Percentiles rank a stretch among this genome's conserved stretches.
Conservation (phyloP, 1,140 invertebrate genomes). For the Nymphalis io region DNA sequence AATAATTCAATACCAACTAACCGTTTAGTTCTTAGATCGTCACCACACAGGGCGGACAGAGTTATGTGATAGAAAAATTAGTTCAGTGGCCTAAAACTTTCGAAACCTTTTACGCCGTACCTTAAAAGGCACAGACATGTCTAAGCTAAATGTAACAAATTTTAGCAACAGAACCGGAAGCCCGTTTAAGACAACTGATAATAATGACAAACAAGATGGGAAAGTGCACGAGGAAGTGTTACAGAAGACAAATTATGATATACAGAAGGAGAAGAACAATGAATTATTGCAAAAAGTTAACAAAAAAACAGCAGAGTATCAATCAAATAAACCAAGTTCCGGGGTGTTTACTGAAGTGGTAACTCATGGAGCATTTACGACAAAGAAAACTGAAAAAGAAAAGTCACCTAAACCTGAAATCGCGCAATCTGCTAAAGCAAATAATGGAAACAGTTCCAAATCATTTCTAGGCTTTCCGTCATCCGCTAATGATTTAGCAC, state of each 20-base stretch:
- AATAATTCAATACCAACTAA: constrained; percentile 55
- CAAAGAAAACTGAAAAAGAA: constrained; percentile 55
- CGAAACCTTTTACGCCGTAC: constrained; percentile 43
- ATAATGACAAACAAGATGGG: constrained; percentile 41
- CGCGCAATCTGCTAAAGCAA: constrained; percentile 38
- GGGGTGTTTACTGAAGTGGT: constrained; percentile 75
- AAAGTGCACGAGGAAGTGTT: constrained; percentile 60
- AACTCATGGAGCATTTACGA: constrained; percentile 67
- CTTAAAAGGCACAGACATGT: constrained; percentile 56
- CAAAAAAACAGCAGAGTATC: constrained; percentile 71
- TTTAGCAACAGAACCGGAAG: constrained; percentile 70
- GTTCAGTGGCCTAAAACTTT: constrained; percentile 56
- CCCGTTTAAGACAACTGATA: constrained; percentile 57
- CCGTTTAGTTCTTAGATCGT: constrained; percentile 59
- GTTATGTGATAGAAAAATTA: constrained; percentile 54
- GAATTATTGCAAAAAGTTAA: constrained; percentile 68
- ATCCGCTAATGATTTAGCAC: constrained; percentile 72
- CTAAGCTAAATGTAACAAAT: constrained; percentile 66
- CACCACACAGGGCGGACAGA: constrained; percentile 57
- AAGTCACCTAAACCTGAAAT: constrained; percentile 47
- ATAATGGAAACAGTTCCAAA: constrained; percentile 56
- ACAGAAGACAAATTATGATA: constrained; percentile 59
- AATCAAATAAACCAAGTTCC: constrained; percentile 67
- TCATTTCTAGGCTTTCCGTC: constrained; percentile 70
- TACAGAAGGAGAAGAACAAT: constrained; percentile 66